phyloP scores from a whole-genome alignment of 2,113 vertebrate genomes.

The Dermatemys mawii region DNA sequence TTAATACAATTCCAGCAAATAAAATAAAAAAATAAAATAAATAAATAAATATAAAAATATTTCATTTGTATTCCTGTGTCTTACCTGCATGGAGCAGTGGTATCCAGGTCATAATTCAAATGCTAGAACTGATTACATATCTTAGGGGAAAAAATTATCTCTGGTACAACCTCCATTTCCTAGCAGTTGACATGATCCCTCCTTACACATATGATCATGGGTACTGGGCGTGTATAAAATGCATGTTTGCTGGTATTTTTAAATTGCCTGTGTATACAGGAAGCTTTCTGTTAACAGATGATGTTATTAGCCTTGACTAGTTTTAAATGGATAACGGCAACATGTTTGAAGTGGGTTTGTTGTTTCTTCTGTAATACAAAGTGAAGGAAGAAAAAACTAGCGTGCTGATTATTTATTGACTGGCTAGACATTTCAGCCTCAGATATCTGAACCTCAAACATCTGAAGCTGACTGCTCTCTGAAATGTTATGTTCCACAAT shows the following conservation, averaged over 20 bases:
- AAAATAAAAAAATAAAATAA: no score
- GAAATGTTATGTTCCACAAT: background rate
- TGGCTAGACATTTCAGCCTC: no score
- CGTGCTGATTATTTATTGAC: background rate
- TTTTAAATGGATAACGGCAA: background rate
- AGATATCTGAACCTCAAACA: background rate
- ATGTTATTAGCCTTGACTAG: background rate
- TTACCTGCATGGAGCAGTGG: conserved; percentile 46
- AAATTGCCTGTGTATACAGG: background rate
- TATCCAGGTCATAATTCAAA: conserved; percentile 45
- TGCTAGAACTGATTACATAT: conserved; percentile 27
- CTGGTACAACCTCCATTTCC: conserved; percentile 25
- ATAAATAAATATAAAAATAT: background rate
- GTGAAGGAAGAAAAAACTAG: background rate
- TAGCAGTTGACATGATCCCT: background rate
- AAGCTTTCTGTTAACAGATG: background rate
- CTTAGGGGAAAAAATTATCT: conserved; percentile 30
- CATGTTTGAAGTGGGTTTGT: background rate
- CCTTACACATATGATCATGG: background rate
- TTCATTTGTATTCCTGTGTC: conserved; percentile 15
- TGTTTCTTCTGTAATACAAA: background rate
- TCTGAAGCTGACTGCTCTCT: background rate
- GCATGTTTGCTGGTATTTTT: fast-evolving
- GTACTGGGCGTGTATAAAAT: background rate
- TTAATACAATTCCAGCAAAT: background rate